Conservation (phyloP, 2,888 invertebrate species). For the Dynastes grantii region DNA sequence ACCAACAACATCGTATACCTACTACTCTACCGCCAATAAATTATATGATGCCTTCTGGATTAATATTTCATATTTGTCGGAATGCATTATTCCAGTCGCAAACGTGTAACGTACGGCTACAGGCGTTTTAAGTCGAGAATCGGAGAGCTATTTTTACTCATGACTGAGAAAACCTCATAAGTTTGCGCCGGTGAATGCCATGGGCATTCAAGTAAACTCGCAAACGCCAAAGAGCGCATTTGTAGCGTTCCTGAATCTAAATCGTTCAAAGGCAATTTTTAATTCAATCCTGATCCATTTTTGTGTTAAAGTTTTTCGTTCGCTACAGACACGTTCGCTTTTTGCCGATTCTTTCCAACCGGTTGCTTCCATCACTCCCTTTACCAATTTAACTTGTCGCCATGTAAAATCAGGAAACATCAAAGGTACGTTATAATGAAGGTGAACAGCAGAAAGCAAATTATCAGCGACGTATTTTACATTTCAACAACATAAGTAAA, state of each 20-base stretch:
- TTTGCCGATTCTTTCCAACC: slow-evolving; percentile 13
- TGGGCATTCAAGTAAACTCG: slow-evolving; percentile 18
- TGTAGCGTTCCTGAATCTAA: slow-evolving; percentile 1
- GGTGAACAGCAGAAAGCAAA: slow-evolving; percentile 11
- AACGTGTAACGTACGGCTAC: slow-evolving; percentile 3
- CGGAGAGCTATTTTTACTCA: slow-evolving; percentile 23
- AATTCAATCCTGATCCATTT: slow-evolving; percentile 31
- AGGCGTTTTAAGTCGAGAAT: background rate
- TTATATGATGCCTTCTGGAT: slow-evolving; percentile 20
- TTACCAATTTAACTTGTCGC: slow-evolving; percentile 5
- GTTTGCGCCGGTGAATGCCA: slow-evolving; percentile 1
- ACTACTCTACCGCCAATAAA: slow-evolving; percentile 15
- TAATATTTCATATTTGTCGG: slow-evolving; percentile 38
- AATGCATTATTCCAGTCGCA: slow-evolving; percentile 24
- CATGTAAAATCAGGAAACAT: slow-evolving; percentile 20
- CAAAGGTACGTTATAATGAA: slow-evolving; percentile 21
- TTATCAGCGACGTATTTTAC: slow-evolving; percentile 11
- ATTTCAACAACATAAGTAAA: background rate
- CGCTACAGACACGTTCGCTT: background rate
- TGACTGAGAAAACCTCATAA: slow-evolving; percentile 15
- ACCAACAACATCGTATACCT: slow-evolving; percentile 27
- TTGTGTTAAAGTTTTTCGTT: slow-evolving; percentile 12
- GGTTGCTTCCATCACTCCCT: background rate
- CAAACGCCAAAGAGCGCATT: slow-evolving; percentile 17
- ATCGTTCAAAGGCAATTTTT: slow-evolving; percentile 35